A percentile compares a stretch with the other conserved stretches of the same genome.
phyloP scores from a whole-genome alignment of 2,113 vertebrate genomes.

The Crotalus helleri region DNA sequence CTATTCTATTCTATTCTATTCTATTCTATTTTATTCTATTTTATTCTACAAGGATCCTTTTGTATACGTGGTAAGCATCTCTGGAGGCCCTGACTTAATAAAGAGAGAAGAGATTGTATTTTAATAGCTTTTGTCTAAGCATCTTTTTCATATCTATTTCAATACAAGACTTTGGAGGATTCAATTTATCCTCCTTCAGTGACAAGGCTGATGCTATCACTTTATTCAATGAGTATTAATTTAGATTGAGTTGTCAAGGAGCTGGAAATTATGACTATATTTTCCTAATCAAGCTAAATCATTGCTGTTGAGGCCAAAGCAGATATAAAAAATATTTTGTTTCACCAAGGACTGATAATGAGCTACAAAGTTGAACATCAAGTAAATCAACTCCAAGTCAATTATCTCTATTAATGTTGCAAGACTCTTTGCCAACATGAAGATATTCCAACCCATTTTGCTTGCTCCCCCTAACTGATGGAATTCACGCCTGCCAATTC shows the following conservation, averaged over 20 bases:
- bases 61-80: neutral
- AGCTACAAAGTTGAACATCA: slow-evolving; percentile 18
- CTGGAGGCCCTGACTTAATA: neutral
- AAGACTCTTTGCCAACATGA: slow-evolving; percentile 3
- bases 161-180: neutral
- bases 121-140: neutral
- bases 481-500: neutral
- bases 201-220: slow-evolving; percentile 13
- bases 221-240: slow-evolving; percentile 25
- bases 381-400: slow-evolving; percentile 23
- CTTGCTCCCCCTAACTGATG: neutral
- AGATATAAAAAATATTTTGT: slow-evolving; percentile 29
- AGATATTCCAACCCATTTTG: neutral
- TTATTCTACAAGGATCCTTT: neutral
- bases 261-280: neutral
- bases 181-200: neutral
- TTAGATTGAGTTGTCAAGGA: slow-evolving; percentile 24
- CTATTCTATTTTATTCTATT: neutral
- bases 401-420: slow-evolving; percentile 34
- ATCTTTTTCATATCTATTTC: slow-evolving; percentile 13
- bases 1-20: too few species aligned
- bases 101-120: neutral
- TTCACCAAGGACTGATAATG: slow-evolving; percentile 26
- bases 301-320: slow-evolving; percentile 23
- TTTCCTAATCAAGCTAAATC: slow-evolving; percentile 32